Conservation (phyloP, 1,140 invertebrate species). For the Saccostrea glomerata region DNA sequence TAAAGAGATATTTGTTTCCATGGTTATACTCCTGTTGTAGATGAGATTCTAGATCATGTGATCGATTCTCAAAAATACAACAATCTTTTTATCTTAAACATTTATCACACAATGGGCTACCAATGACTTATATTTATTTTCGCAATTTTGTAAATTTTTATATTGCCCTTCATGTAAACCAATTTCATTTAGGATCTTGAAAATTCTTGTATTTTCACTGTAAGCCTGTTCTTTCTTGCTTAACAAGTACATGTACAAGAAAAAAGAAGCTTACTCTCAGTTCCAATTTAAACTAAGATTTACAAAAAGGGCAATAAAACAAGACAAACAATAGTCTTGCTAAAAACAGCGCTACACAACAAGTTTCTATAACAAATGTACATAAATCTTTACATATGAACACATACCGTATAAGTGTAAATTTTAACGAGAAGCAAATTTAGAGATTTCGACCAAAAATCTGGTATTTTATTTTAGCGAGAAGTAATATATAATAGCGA, state of each 20-base stretch:
- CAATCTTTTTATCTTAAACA: background rate
- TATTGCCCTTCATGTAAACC: background rate
- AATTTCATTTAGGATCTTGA: background rate
- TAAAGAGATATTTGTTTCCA: background rate
- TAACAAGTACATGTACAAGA: no score
- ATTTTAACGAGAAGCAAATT: no score
- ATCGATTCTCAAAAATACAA: background rate
- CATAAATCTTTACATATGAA: no score
- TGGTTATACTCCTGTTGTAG: background rate
- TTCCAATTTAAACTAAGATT: background rate
- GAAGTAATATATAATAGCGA: no score
- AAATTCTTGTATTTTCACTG: no score
- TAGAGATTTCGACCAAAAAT: no score
- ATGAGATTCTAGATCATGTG: slow-evolving; percentile 1
- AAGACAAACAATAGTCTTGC: background rate
- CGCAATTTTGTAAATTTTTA: background rate
- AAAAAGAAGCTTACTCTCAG: no score
- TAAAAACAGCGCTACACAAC: slow-evolving; percentile 10
- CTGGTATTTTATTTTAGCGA: no score
- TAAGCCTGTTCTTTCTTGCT: no score
- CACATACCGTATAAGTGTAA: no score
- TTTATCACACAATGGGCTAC: background rate
- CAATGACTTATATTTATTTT: slow-evolving; percentile 16
- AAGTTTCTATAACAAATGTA: no score
- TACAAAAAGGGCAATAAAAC: slow-evolving; percentile 22